Evolutionary conservation across 2,797 vertebrate genomes (phyloP), one percentile per base, ranked within the genome.

Genomic region (Remorina albescens): DNA sequence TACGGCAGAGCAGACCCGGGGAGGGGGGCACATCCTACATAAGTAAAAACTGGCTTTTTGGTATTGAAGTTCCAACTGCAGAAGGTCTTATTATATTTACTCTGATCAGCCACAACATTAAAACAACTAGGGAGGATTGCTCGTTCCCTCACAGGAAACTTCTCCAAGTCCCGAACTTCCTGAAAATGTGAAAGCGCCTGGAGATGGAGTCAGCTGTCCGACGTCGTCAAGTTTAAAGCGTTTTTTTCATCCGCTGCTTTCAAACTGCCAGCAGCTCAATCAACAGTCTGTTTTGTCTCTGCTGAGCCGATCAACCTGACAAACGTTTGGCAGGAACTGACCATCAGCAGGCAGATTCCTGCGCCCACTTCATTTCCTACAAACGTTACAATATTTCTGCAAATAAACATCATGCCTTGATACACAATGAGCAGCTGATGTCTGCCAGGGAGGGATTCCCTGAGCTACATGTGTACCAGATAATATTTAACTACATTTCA

Each of bases 251-350:
- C 8, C 57, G 53, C 47, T 3, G 49, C 67, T 66, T 39, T 59
- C 16, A 72, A 64, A 80, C 41, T 36, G 53, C 70, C 73, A 53
- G 66, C 57, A 55, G 56, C 73, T 76, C 66, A 66, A 58, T 73
- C 74, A 63, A 26, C 71, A 78, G 58, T 83, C 60, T 25, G 8
- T 62, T 72, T 70, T 57, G 81, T 70, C 79, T 75, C 50, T 18
- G 6, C 76, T 64, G 68, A 76, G 69, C 72, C 23, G 13, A 76
- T 84, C 84, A 79, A 78, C 70, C 70, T 81, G 78, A 81, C 76
- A 74, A 79, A 77, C 5, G 7, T 30, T 83, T 84, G 81, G 84
- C 82, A 82, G 47, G 50, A 69, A n/a, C 60, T 23, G 57, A 68
- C 71, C 65, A 21, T 73, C 54, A 60, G 49, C 76, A 54, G 81